Evolutionary conservation across 1,140 invertebrate species (phyloP), one percentile per base, ranked within the genome.

Genomic region (Drosophila insularis): DNA sequence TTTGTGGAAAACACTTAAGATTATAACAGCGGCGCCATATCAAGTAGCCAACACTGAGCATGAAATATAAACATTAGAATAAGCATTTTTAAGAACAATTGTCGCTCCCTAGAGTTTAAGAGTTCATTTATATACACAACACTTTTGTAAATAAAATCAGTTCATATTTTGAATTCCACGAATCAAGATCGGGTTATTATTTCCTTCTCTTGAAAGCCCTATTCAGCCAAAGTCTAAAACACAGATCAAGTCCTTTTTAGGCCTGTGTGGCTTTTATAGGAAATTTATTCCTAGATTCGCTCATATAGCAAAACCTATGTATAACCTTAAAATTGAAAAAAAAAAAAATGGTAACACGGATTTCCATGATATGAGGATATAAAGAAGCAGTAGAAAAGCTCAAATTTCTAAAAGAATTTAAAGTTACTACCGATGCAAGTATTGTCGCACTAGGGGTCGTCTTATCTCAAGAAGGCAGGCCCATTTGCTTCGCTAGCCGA

Each of bases 281-380:
- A 23, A 27, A 7, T 54, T 54, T 54, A 54, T 50, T 21, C 46
- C 46, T 50, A 2, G 46, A 50, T 50, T 50, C 19, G 17, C 46
- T 19, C 17, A 50, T 13, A 50, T n/a, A n/a, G n/a, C 53, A 54
- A 54, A 54, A 54, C 5, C 53, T 5, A n/a, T 50, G 3, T 5
- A n/a, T 50, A 10, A 50, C 46, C 14, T 50, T 50, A n/a, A 21
- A n/a, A 50, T 10, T 50, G 10, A 50, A 50, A 21, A 50, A 23
- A 50, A 50, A 21, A 50, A 23, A 13, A 23, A 50, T 50, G 17
- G 17, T 3, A 19, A 50, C 7, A 50, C 19, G 7, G 7, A 50
- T n/a, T 11, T 50, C 6, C 10, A 50, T 10, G 17, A 50, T 50
- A n/a, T n/a, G n/a, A n/a, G n/a, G n/a, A 8, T 50, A 50, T n/a